phyloP scores from a whole-genome alignment of 2,888 invertebrate species.

The Pristionchus maxplancki region DNA sequence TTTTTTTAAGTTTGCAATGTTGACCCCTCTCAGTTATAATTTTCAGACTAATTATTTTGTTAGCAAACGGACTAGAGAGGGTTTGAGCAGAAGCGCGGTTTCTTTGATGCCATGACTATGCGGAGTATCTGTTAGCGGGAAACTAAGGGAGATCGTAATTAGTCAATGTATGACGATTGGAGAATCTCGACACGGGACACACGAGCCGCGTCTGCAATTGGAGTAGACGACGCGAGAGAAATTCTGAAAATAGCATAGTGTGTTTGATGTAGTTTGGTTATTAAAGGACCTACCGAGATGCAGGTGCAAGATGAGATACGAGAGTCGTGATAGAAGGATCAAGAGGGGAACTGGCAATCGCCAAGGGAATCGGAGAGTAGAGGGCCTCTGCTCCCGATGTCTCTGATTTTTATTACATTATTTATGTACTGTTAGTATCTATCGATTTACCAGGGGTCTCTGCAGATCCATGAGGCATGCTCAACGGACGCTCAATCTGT shows the following conservation, averaged over 20 bases:
- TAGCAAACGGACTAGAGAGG: no score
- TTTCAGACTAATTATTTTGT: no score
- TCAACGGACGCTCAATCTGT: background rate
- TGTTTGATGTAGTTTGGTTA: background rate
- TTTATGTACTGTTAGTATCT: background rate
- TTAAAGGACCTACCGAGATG: background rate
- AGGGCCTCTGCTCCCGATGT: background rate
- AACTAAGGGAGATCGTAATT: background rate
- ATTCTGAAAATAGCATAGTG: background rate
- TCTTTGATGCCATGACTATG: no score
- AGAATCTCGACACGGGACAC: conserved; percentile 45
- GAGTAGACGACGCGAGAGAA: conserved; percentile 26
- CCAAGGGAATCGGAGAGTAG: conserved; percentile 33
- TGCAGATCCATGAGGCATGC: background rate
- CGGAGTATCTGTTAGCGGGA: no score
- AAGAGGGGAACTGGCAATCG: background rate
- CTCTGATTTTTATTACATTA: background rate
- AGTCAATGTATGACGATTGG: conserved; percentile 42
- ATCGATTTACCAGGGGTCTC: background rate
- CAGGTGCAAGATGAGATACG: conserved; percentile 36
- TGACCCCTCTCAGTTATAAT: no score
- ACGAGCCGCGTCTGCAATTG: conserved; percentile 6
- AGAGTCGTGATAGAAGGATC: background rate
- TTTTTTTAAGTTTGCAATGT: no score
- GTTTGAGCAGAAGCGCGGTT: no score